These are phyloP conservation scores for Melanotaenia trifasciata DNA, from an alignment of 2,797 vertebrate species.

Conservation along the genomic window DNA sequence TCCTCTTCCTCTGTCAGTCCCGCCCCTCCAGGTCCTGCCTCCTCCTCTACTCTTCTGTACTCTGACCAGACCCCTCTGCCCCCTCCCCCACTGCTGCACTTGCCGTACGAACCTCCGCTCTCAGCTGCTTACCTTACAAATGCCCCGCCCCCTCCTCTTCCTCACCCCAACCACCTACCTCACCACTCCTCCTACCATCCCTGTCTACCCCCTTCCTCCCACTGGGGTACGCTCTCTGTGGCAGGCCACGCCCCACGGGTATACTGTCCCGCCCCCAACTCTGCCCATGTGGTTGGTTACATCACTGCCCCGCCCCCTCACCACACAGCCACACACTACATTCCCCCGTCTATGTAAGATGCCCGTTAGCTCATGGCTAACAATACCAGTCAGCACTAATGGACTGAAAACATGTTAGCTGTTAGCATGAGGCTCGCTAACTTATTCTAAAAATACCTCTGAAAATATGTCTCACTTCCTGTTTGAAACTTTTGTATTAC, in stretches of 20 bases:
- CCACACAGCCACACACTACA: conserved; percentile 55
- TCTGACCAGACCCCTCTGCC: conserved; percentile 36
- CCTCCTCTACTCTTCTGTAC: conserved; percentile 43
- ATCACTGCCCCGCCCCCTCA: conserved; percentile 73
- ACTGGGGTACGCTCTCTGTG: conserved; percentile 56
- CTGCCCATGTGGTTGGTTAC: conserved; percentile 80
- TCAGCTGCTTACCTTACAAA: conserved; percentile 69
- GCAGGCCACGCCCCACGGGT: conserved; percentile 41
- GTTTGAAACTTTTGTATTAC: no score
- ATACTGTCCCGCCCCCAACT: conserved; percentile 81
- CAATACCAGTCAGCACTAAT: no score
- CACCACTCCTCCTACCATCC: conserved; percentile 83
- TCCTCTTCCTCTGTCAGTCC: conserved; percentile 59
- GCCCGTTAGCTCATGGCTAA: conserved; percentile 21
- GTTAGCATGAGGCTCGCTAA: not conserved
- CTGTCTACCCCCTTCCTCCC: conserved; percentile 65
- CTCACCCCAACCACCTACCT: conserved; percentile 69
- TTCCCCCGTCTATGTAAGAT: conserved; percentile 61
- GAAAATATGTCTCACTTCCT: no score
- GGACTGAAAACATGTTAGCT: not conserved
- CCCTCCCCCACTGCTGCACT: conserved; percentile 46
- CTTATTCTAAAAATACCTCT: no score
- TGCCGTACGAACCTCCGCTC: conserved; percentile 57
- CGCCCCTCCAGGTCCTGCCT: conserved; percentile 71
- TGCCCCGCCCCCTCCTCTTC: conserved; percentile 75